Percentiles rank a stretch among this genome's conserved stretches.
Evolutionary conservation across 2,888 invertebrate genomes (phyloP).

Genomic region (Luperina nickerlii): DNA sequence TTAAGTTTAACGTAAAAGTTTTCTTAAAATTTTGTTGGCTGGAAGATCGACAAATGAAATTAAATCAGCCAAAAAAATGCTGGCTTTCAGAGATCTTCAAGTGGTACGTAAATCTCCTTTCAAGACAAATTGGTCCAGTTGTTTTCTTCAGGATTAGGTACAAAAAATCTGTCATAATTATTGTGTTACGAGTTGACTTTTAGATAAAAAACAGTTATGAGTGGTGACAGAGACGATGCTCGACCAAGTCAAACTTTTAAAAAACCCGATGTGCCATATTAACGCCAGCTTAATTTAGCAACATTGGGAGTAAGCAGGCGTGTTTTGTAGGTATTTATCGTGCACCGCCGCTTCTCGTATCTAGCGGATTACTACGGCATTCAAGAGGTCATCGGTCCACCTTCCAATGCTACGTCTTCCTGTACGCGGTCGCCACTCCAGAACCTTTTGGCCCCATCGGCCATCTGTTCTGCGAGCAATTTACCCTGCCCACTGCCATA

Average conservation of each 20-base stretch:
- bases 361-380: background rate
- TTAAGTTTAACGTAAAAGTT: background rate
- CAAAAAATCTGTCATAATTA: background rate
- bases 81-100: too few species aligned
- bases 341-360: background rate
- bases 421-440: background rate
- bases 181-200: background rate
- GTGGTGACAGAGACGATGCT: background rate
- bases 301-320: background rate
- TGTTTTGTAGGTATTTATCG: background rate
- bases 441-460: background rate
- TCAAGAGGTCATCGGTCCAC: background rate
- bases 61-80: background rate
- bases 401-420: background rate
- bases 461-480: background rate
- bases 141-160: background rate
- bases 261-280: background rate
- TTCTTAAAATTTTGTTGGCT: background rate
- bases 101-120: background rate
- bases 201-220: background rate
- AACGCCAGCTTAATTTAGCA: background rate
- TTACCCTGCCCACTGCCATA: background rate
- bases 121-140: too few species aligned
- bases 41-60: background rate
- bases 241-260: background rate